A percentile compares a stretch with the other conserved stretches of the same genome.
Conservation (phyloP, 23 tunicate species). For the Ciona savignyi region DNA sequence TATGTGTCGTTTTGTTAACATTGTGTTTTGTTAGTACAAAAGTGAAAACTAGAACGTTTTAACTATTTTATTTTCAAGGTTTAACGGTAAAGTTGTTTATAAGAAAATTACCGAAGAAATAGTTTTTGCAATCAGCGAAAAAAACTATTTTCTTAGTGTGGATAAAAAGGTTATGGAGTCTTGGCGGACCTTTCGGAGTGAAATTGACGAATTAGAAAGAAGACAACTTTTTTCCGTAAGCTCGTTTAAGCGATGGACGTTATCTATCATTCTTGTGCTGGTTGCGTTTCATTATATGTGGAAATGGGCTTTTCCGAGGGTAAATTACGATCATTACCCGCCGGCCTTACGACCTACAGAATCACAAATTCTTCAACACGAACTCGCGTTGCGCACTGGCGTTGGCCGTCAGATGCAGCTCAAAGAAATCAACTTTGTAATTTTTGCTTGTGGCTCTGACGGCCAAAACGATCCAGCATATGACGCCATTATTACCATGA, state of each 20-base stretch:
- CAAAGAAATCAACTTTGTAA: background rate
- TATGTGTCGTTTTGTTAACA: too few relatives aligned
- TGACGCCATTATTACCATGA: background rate
- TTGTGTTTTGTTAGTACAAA: too few relatives aligned
- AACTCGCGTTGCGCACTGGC: background rate
- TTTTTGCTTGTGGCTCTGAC: background rate
- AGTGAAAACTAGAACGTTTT: too few relatives aligned
- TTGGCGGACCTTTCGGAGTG: background rate
- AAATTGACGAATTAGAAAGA: background rate
- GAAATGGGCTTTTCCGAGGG: background rate
- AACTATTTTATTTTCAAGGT: too few relatives aligned
- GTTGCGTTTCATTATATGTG: background rate
- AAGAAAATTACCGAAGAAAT: too few relatives aligned
- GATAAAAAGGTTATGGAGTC: too few relatives aligned
- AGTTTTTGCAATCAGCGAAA: too few relatives aligned
- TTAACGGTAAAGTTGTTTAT: too few relatives aligned
- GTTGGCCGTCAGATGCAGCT: background rate
- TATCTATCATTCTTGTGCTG: background rate
- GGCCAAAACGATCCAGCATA: background rate
- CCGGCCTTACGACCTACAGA: background rate
- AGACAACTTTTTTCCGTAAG: background rate
- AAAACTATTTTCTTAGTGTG: too few relatives aligned
- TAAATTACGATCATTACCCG: background rate
- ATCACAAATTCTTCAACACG: background rate
- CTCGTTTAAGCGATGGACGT: background rate